Conservation (phyloP, 30 jellyfish, hydroid and myxozoan genomes). For the Aurelia aurita region DNA sequence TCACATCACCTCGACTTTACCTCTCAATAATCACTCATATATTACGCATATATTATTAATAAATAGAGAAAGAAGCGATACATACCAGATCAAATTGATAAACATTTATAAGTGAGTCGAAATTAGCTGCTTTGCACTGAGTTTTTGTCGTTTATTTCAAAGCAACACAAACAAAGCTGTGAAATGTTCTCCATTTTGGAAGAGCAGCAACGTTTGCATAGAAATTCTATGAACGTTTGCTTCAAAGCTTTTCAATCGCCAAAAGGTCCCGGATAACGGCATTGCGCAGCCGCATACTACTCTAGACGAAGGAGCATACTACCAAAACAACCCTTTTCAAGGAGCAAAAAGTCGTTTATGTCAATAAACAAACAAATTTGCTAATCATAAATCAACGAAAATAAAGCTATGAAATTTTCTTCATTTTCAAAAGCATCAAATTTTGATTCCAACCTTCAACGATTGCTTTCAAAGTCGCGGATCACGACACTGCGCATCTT, state of each 20-base stretch:
- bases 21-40: slow-evolving; percentile 65
- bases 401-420: too few relatives aligned
- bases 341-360: too few relatives aligned
- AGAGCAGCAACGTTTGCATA: slow-evolving; percentile 80
- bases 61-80: slow-evolving; percentile 55
- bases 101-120: slow-evolving; percentile 41
- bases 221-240: too few relatives aligned
- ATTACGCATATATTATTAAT: slow-evolving; percentile 61
- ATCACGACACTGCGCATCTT: too few relatives aligned
- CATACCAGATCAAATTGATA: slow-evolving; percentile 62
- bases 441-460: too few relatives aligned
- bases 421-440: too few relatives aligned
- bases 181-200: slow-evolving; percentile 75
- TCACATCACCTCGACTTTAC: slow-evolving; percentile 62
- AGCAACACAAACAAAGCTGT: slow-evolving; percentile 72
- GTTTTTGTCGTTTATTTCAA: slow-evolving; percentile 48
- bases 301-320: slow-evolving; percentile 32
- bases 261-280: slow-evolving; percentile 29
- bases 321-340: background rate
- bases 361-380: too few relatives aligned
- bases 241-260: slow-evolving; percentile 72
- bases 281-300: slow-evolving; percentile 6
- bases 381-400: too few relatives aligned
- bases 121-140: slow-evolving; percentile 57
- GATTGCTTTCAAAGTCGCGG: too few relatives aligned